phyloP scores from a whole-genome alignment of 2,113 vertebrate genomes.

The Elephantulus edwardii region DNA sequence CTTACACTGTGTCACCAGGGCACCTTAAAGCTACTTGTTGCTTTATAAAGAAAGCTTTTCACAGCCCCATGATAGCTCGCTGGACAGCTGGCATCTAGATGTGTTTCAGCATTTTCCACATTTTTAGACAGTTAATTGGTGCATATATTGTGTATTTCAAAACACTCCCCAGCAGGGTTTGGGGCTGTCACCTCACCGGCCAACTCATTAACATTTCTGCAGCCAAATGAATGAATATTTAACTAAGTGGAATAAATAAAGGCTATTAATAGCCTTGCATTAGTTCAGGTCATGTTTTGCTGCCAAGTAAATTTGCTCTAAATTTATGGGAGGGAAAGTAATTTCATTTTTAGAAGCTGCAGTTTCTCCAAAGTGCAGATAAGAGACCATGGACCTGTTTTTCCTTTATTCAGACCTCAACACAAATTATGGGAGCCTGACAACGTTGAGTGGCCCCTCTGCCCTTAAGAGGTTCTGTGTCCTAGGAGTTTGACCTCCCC shows the following conservation, averaged over 20 bases:
- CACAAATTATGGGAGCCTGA: neutral
- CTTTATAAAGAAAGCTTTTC: too few relatives aligned
- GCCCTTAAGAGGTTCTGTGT: too few relatives aligned
- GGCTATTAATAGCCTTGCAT: constrained; percentile 67
- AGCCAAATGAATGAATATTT: constrained; percentile 41
- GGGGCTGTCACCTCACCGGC: neutral
- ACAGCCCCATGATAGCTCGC: neutral
- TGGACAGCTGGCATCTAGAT: neutral
- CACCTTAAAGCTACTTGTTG: neutral
- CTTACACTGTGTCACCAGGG: neutral
- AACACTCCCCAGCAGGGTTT: neutral
- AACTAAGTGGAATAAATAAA: constrained; percentile 62
- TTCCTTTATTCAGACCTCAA: neutral
- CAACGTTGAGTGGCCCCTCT: too few relatives aligned
- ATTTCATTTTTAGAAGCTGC: neutral
- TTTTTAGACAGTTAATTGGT: neutral
- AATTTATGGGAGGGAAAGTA: neutral
- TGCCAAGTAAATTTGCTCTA: constrained; percentile 21
- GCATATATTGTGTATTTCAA: rapidly evolving
- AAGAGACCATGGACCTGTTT: neutral
- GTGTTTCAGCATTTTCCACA: neutral
- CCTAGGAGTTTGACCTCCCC: neutral
- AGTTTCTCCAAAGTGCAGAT: neutral
- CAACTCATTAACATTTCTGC: constrained; percentile 49
- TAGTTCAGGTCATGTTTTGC: constrained; percentile 67